Evolutionary conservation across 1,140 invertebrate genomes (phyloP).

Genomic region (Formica exsecta): DNA sequence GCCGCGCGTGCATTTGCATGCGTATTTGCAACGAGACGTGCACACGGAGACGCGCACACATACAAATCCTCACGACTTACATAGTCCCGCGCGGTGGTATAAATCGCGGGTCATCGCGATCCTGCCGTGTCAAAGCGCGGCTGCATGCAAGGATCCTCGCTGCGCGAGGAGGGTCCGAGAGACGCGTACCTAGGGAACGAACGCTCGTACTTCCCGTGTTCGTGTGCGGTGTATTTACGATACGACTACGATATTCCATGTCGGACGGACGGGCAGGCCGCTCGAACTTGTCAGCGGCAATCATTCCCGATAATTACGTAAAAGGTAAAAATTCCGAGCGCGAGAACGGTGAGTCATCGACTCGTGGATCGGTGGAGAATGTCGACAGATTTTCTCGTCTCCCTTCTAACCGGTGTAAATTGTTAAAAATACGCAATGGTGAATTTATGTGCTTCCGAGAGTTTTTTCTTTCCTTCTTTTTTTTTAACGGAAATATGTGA

Average conservation of each 20-base stretch:
- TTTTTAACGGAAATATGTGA: conserved; percentile 11
- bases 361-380: not conserved
- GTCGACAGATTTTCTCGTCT: conserved; percentile 7
- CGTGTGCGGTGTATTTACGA: conserved; percentile 34
- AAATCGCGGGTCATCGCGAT: conserved; percentile 82
- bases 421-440: not conserved
- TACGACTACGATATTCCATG: conserved; percentile 23
- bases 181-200: conserved; percentile 32
- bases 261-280: conserved; percentile 34
- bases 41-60: not conserved
- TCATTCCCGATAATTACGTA: conserved; percentile 58
- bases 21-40: conserved; percentile 43
- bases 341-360: conserved; percentile 32
- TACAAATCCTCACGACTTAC: conserved; percentile 26
- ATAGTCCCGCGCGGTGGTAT: conserved; percentile 71
- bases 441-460: not conserved
- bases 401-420: conserved; percentile 9
- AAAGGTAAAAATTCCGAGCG: conserved; percentile 31
- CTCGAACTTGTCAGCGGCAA: conserved; percentile 55
- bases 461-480: too few relatives aligned
- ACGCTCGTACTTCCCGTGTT: conserved; percentile 29
- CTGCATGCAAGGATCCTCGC: conserved; percentile 48
- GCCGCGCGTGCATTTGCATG: conserved; percentile 82
- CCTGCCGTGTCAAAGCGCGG: conserved; percentile 71
- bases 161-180: not conserved